Evolutionary conservation across 2,888 invertebrate genomes (phyloP).

Genomic region (Imbricaverruca yamaguchii): DNA sequence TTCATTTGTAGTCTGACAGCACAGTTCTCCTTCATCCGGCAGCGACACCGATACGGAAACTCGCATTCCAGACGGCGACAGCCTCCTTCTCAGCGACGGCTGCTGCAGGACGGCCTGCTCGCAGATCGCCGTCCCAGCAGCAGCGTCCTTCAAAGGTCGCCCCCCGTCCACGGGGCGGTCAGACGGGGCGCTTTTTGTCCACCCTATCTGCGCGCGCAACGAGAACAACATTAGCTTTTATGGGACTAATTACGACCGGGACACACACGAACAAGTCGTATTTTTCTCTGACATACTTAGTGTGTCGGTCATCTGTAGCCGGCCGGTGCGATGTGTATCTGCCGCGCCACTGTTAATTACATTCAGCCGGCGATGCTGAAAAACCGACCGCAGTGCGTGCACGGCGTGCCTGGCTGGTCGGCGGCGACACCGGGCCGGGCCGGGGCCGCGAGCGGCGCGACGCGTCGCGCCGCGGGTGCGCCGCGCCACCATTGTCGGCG

Average conservation of each 20-base stretch:
- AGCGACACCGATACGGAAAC: no score
- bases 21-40: no score
- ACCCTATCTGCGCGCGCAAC: not conserved
- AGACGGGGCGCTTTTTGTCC: not conserved
- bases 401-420: not conserved
- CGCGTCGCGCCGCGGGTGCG: no score
- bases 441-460: no score
- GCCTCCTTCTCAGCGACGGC: no score
- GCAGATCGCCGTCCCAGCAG: no score
- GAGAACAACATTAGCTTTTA: conserved; percentile 1
- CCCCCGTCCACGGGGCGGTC: not conserved
- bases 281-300: conserved; percentile 8
- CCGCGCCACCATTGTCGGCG: no score
- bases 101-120: no score
- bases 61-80: no score
- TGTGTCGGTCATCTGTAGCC: conserved; percentile 1
- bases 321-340: not conserved
- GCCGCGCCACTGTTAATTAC: not conserved
- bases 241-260: conserved; percentile 1
- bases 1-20: no score
- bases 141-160: no score
- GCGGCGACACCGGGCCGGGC: no score
- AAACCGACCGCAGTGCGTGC: not conserved
- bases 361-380: not conserved
- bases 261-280: conserved; percentile 8